Evolutionary conservation across 2,888 invertebrate species (phyloP).

Genomic region (Parnassius orleans): DNA sequence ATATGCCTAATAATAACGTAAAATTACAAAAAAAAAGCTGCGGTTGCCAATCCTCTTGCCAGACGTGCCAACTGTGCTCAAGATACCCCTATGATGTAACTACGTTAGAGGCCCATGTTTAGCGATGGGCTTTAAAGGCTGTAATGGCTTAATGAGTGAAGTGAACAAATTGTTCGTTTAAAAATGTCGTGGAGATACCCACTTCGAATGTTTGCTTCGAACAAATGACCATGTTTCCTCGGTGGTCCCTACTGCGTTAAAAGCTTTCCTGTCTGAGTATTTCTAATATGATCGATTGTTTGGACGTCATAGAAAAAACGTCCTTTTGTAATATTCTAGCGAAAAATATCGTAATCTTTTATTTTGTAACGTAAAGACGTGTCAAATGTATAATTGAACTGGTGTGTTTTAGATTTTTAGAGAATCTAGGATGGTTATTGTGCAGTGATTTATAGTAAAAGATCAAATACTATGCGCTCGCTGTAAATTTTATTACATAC

Average conservation of each 20-base stretch:
- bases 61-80: too few relatives aligned
- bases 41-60: too few relatives aligned
- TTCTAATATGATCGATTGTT: conserved; percentile 16
- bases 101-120: too few relatives aligned
- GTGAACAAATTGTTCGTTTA: background rate
- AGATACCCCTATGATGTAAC: too few relatives aligned
- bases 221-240: conserved; percentile 4
- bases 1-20: too few relatives aligned
- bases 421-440: background rate
- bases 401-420: background rate
- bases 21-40: too few relatives aligned
- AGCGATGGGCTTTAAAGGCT: too few relatives aligned
- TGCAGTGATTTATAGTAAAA: too few relatives aligned
- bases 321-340: conserved; percentile 4
- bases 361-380: conserved; percentile 6
- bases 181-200: background rate
- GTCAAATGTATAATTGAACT: background rate
- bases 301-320: conserved; percentile 5
- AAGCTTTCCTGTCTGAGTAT: conserved; percentile 11
- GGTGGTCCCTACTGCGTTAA: conserved; percentile 3
- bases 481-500: too few relatives aligned
- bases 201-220: background rate
- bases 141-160: too few relatives aligned
- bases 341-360: conserved; percentile 6
- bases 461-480: too few relatives aligned